phyloP scores from a whole-genome alignment of 2,888 invertebrate genomes.

The Branchellion lobata region DNA sequence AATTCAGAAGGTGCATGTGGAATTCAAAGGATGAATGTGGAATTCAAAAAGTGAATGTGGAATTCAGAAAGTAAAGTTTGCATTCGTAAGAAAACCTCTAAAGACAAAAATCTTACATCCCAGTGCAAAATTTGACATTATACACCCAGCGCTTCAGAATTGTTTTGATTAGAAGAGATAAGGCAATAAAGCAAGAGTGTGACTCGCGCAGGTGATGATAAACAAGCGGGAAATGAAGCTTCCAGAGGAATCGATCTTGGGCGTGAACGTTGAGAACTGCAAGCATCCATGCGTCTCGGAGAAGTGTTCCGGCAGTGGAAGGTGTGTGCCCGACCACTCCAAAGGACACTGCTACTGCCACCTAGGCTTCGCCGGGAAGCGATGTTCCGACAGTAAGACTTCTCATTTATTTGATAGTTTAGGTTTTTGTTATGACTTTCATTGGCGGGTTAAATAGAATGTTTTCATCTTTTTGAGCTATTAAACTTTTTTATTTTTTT shows the following conservation, averaged over 20 bases:
- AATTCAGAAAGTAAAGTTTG: background rate
- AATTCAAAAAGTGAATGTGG: background rate
- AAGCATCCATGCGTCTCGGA: conserved; percentile 63
- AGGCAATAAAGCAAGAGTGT: background rate
- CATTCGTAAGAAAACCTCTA: too few relatives aligned
- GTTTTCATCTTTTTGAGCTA: too few relatives aligned
- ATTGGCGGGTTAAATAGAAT: background rate
- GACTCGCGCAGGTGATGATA: conserved; percentile 70
- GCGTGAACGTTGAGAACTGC: conserved; percentile 88
- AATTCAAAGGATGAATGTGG: background rate
- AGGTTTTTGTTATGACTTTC: background rate
- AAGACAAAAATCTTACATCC: too few relatives aligned
- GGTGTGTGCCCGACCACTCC: conserved; percentile 61
- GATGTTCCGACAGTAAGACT: conserved; percentile 62
- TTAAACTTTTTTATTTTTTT: too few relatives aligned
- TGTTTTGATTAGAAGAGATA: too few relatives aligned
- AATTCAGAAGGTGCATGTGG: background rate
- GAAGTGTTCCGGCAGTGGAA: conserved; percentile 63
- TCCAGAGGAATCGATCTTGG: conserved; percentile 81
- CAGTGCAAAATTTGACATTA: too few relatives aligned
- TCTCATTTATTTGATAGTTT: background rate
- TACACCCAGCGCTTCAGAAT: too few relatives aligned
- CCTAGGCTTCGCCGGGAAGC: conserved; percentile 60
- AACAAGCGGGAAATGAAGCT: conserved; percentile 79
- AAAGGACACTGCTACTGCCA: conserved; percentile 63